Evolutionary conservation across 2,797 vertebrate species (phyloP), one percentile per base, ranked within the genome.

Genomic region (Hozukius guyotensis): DNA sequence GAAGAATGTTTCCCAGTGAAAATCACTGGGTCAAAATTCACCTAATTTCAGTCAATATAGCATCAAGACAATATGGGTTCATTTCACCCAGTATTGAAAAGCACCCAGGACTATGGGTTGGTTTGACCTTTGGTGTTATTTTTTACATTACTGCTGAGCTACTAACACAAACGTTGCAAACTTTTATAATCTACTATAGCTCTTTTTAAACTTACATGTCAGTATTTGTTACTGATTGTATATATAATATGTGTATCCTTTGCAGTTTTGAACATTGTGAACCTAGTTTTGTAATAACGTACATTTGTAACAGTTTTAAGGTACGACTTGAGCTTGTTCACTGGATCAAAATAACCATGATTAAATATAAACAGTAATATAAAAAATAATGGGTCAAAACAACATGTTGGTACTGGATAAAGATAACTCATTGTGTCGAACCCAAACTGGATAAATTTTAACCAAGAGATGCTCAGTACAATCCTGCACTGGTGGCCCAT

Each of bases 271-370:
- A 27, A 42, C 14, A 20, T 49, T 20, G 46, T 20, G 18, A 20
- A 20, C 4, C 18, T 49, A 29, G 4, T 29, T 9, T 49, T 31
- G 18, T 66, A n/a, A 8, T 42, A 49, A 49, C 0, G 2, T 0
- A 49, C 46, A 49, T 49, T 49, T 22, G 8, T 53, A 8, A 20
- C 29, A 29, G 24, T 27, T 34, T 53, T 4, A 36, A 1, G 13
- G n/a, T 16, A 11, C 34, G 27, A n/a, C n/a, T 49, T 24, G 20
- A 46, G 2, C 20, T 42, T 71, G 55, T 65, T 56, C 0, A 22
- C 25, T 24, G n/a, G 52, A 24, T 59, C 11, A 29, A 36, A 29
- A 1, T 38, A 42, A 9, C 4, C 14, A 36, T 25, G 10, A 7
- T 29, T 38, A n/a, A 32, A 69, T 6, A 32, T n/a, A n/a, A 49